Evolutionary conservation across 2,797 vertebrate genomes (phyloP).

Genomic region (Pseudocheirus occidentalis): DNA sequence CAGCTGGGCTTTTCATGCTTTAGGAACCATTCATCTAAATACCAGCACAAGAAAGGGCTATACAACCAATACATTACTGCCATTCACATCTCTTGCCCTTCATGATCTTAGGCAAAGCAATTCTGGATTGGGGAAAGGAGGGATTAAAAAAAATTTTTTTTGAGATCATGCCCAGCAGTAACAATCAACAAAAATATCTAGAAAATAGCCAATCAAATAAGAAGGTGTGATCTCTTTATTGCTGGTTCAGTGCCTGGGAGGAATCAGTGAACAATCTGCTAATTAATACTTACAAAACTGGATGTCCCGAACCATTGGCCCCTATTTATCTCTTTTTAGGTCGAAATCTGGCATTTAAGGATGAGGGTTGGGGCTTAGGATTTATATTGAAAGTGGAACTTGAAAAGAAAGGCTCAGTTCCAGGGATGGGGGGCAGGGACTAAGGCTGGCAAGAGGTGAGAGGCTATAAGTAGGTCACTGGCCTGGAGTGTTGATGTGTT

Average conservation of each 20-base stretch:
- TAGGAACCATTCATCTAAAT: background rate
- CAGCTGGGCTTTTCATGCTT: background rate
- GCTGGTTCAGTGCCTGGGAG: background rate
- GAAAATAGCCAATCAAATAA: conserved; percentile 14
- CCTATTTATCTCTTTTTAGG: background rate
- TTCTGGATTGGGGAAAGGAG: too few species aligned
- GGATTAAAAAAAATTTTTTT: background rate
- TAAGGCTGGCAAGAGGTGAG: conserved; percentile 30
- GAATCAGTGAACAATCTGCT: background rate
- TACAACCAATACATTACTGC: background rate
- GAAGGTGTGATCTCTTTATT: background rate
- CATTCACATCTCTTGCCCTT: background rate
- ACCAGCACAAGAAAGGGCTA: background rate
- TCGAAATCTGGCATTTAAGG: background rate
- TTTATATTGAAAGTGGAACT: background rate
- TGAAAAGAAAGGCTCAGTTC: background rate
- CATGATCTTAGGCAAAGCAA: background rate
- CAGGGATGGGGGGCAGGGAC: background rate
- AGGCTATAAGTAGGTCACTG: background rate
- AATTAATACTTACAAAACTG: rapidly evolving
- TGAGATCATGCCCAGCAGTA: background rate
- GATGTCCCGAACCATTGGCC: background rate
- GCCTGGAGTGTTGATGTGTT: background rate
- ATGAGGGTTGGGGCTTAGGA: background rate
- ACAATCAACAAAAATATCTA: background rate